Percentiles rank a stretch among this genome's conserved stretches.
Conservation (phyloP, 2,797 vertebrate species). For the Phrynocephalus forsythii region DNA sequence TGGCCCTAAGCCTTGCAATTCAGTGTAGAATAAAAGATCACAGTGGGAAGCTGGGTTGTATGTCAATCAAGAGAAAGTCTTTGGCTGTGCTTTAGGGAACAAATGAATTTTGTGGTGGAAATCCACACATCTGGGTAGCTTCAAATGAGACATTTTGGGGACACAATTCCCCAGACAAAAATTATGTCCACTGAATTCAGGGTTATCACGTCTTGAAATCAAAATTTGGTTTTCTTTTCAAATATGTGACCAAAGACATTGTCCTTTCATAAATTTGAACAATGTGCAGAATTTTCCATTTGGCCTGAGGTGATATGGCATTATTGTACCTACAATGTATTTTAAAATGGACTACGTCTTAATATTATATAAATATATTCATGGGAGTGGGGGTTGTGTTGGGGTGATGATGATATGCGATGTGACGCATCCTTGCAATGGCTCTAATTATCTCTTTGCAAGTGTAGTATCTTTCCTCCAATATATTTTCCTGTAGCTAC, state of each 20-base stretch:
- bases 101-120: conserved; percentile 11
- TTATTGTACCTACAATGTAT: not conserved
- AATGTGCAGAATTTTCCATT: not conserved
- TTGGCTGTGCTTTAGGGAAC: not conserved
- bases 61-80: conserved; percentile 18
- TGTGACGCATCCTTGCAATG: not conserved
- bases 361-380: not conserved
- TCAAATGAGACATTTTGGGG: conserved; percentile 14
- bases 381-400: not conserved
- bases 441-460: not conserved
- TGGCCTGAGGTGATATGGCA: too few species aligned
- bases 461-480: not conserved
- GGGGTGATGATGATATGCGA: not conserved
- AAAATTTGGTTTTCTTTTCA: not conserved
- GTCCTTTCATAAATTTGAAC: not conserved
- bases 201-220: not conserved
- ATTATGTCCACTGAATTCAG: not conserved
- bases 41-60: not conserved
- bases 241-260: not conserved
- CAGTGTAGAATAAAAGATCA: conserved; percentile 24
- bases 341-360: not conserved
- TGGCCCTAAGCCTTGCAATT: conserved; percentile 8
- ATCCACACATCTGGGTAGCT: conserved; percentile 1
- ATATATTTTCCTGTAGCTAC: not conserved
- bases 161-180: not conserved